These are phyloP conservation scores for Cyprinodon brontotheroides DNA, from an alignment of 2,113 vertebrate genomes.

Conservation along the genomic window DNA sequence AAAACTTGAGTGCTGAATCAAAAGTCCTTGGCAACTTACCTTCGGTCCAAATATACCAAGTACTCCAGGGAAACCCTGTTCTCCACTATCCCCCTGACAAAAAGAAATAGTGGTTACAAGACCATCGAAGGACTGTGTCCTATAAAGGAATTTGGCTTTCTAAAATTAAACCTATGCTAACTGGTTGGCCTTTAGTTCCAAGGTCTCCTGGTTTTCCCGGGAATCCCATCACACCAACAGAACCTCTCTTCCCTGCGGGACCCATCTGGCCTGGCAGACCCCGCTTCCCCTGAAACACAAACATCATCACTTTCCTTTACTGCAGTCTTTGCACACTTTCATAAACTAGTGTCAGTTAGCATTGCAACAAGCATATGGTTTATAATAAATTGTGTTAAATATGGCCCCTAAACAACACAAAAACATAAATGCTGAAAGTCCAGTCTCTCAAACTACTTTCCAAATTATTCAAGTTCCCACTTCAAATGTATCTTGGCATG, in stretches of 20 bases:
- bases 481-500: neutral
- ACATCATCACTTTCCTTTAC: neutral
- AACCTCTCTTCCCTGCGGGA: conserved; percentile 86
- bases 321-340: neutral
- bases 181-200: conserved; percentile 89
- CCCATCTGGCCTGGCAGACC: conserved; percentile 89
- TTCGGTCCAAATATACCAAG: conserved; percentile 92
- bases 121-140: neutral
- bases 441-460: neutral
- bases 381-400: neutral
- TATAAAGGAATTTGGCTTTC: neutral
- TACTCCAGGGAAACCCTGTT: conserved; percentile 89
- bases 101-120: neutral
- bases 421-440: neutral
- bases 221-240: conserved; percentile 82
- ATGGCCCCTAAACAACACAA: neutral
- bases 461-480: neutral
- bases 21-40: conserved; percentile 72
- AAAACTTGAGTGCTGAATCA: neutral
- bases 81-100: conserved; percentile 86
- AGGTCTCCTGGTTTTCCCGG: conserved; percentile 86
- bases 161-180: conserved; percentile 69
- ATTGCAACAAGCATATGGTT: neutral
- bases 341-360: neutral
- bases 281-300: conserved; percentile 85